Evolutionary conservation across 1,140 invertebrate genomes (phyloP).

Genomic region (Xylocopa sonorina): DNA sequence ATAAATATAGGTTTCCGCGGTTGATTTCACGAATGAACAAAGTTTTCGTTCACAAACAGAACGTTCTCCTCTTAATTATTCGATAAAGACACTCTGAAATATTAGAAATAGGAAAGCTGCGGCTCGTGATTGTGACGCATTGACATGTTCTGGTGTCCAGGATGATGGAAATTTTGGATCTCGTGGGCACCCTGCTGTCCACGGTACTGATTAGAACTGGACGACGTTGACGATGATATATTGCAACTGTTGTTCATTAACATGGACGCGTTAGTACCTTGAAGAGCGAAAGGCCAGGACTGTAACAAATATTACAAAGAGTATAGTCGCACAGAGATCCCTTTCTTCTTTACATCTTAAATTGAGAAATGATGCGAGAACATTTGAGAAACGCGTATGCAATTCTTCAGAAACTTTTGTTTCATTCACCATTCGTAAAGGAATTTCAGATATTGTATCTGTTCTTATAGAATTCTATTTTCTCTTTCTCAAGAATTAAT

Average conservation of each 20-base stretch:
- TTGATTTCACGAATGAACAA: neutral
- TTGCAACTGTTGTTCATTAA: constrained; percentile 73
- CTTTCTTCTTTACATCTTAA: neutral
- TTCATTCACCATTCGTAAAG: no score
- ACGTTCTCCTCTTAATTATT: neutral
- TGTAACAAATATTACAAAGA: constrained; percentile 54
- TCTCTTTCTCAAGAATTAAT: no score
- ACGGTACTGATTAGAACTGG: constrained; percentile 70
- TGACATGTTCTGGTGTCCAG: constrained; percentile 66
- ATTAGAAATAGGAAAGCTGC: constrained; percentile 74
- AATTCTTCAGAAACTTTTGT: neutral
- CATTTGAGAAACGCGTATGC: neutral
- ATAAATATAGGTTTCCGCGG: constrained; percentile 59
- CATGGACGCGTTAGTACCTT: constrained; percentile 66
- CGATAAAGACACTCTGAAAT: neutral
- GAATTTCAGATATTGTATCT: no score
- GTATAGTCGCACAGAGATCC: neutral
- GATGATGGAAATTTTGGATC: constrained; percentile 69
- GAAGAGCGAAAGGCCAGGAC: constrained; percentile 78
- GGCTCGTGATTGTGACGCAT: constrained; percentile 70
- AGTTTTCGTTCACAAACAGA: neutral
- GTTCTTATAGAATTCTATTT: no score
- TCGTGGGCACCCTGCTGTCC: constrained; percentile 69
- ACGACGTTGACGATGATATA: constrained; percentile 71
- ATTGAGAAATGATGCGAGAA: neutral